phyloP scores from a whole-genome alignment of 2,113 vertebrate genomes.

The Uropsilus gracilis region DNA sequence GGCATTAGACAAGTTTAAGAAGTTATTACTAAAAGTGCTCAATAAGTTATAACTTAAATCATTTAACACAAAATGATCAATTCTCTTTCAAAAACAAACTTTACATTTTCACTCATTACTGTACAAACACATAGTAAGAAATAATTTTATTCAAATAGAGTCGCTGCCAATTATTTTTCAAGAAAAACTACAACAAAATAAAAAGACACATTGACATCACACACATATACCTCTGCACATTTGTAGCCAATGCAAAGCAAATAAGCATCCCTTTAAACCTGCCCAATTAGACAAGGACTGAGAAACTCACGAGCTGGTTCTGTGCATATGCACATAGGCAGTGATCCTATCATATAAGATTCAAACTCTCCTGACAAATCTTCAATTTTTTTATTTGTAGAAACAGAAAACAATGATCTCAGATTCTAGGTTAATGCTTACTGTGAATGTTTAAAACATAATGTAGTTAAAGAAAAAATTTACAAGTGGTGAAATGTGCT shows the following conservation, averaged over 20 bases:
- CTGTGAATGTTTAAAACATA: conserved; percentile 50
- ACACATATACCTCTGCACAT: conserved; percentile 79
- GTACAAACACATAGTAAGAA: conserved; percentile 77
- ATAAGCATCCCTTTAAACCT: conserved; percentile 63
- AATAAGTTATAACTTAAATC: conserved; percentile 89
- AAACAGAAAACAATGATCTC: conserved; percentile 18
- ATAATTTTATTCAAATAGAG: conserved; percentile 76
- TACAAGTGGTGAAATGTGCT: conserved; percentile 23
- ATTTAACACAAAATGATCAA: conserved; percentile 82
- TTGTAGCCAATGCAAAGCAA: conserved; percentile 85
- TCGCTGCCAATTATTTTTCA: conserved; percentile 78
- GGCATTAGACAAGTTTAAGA: conserved; percentile 87
- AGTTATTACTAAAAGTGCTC: conserved; percentile 94
- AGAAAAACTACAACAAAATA: conserved; percentile 55
- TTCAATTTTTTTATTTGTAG: neutral
- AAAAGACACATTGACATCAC: conserved; percentile 63
- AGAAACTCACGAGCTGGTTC: conserved; percentile 66
- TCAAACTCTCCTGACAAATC: neutral
- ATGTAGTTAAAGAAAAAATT: conserved; percentile 49
- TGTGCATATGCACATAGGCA: neutral
- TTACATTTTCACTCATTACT: conserved; percentile 77
- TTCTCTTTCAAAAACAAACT: conserved; percentile 77
- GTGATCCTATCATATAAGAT: neutral
- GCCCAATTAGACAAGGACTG: conserved; percentile 14
- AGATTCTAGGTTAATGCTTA: conserved; percentile 60